These are phyloP conservation scores for Polietes domitor DNA, from an alignment of 2,888 invertebrate species.

Conservation along the genomic window DNA sequence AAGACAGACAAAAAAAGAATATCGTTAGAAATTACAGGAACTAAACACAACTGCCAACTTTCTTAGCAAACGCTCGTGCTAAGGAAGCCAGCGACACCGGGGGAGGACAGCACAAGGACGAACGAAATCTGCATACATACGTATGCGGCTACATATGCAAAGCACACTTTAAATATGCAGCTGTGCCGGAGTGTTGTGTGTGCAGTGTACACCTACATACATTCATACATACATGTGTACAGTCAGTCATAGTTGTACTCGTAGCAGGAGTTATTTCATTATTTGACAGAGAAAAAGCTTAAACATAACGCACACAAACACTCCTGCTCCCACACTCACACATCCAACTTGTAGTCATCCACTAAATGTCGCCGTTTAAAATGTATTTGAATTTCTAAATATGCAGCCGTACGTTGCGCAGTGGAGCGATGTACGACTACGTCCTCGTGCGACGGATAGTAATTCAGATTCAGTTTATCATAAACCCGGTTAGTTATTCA, in stretches of 20 bases:
- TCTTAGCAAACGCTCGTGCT: background rate
- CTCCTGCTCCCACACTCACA: background rate
- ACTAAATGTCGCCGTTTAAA: constrained; percentile 22
- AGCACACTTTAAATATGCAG: background rate
- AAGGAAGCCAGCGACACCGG: background rate
- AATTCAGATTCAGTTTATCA: constrained; percentile 36
- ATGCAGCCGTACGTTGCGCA: background rate
- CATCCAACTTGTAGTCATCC: background rate
- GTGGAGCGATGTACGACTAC: background rate
- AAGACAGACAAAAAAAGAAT: background rate
- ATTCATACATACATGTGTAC: background rate
- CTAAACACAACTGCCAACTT: background rate
- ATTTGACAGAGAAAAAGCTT: background rate
- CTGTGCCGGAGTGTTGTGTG: no score
- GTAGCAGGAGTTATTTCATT: background rate
- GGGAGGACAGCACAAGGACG: background rate
- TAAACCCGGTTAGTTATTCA: constrained; percentile 24
- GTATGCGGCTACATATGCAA: background rate
- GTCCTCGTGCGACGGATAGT: background rate
- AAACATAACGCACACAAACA: background rate
- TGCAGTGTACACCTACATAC: no score
- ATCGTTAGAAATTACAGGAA: background rate
- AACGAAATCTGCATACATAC: background rate
- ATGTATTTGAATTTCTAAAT: constrained; percentile 32
- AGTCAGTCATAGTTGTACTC: background rate